A percentile compares a stretch with the other conserved stretches of the same genome.
Evolutionary conservation across 2,113 vertebrate genomes (phyloP).

Genomic region (Eulacestoma nigropectus): DNA sequence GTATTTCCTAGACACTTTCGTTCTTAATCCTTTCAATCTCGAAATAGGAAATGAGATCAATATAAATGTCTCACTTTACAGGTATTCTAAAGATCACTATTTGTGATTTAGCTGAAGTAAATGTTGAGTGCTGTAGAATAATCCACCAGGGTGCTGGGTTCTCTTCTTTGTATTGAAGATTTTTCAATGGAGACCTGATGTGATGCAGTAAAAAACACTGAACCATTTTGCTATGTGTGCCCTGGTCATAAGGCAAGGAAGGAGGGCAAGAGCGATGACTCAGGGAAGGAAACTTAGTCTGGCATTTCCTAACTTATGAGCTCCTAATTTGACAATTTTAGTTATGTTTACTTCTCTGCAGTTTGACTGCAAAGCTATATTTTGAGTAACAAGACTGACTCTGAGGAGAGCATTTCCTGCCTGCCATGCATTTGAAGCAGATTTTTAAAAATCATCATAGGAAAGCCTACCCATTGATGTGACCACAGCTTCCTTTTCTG

Average conservation of each 20-base stretch:
- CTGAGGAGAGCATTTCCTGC: neutral
- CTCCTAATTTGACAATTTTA: neutral
- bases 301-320: neutral
- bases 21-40: neutral
- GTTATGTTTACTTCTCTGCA: neutral
- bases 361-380: neutral
- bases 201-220: neutral
- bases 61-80: neutral
- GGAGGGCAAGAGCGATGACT: neutral
- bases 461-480: neutral
- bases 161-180: neutral
- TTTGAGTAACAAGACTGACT: neutral
- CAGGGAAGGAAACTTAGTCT: neutral
- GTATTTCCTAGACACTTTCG: neutral
- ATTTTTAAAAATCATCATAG: neutral
- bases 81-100: neutral
- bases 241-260: neutral
- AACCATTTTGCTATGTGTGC: neutral
- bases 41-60: neutral
- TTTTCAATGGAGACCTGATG: neutral
- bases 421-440: neutral
- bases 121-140: neutral
- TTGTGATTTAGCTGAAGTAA: neutral
- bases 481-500: neutral
- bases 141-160: neutral